Percentiles rank a stretch among this genome's conserved stretches.
Evolutionary conservation across 2,113 vertebrate species (phyloP).

Genomic region (Stigmatopora argus): DNA sequence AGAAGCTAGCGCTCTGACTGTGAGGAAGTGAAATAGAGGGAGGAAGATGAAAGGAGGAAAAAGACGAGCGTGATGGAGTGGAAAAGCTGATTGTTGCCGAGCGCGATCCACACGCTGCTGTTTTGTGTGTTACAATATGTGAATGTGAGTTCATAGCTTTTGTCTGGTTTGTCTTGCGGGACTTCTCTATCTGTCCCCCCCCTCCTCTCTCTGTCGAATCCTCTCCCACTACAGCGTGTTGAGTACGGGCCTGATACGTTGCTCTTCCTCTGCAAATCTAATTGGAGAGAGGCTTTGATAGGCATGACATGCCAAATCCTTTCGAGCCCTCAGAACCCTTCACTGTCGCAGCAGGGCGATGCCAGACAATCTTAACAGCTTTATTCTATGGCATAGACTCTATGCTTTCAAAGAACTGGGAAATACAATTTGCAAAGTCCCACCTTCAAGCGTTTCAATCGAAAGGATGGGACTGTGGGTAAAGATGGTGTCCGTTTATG

Average conservation of each 20-base stretch:
- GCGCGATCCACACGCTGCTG: slow-evolving; percentile 32
- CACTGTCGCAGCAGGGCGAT: slow-evolving; percentile 29
- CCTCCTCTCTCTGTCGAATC: slow-evolving; percentile 31
- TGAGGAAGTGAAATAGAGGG: slow-evolving; percentile 29
- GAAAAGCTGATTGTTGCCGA: slow-evolving; percentile 49
- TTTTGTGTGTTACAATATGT: slow-evolving; percentile 21
- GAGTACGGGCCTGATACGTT: slow-evolving; percentile 52
- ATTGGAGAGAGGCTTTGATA: slow-evolving; percentile 64
- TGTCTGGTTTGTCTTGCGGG: slow-evolving; percentile 47
- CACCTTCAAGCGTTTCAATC: neutral
- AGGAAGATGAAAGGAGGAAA: slow-evolving; percentile 51
- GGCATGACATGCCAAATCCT: slow-evolving; percentile 66
- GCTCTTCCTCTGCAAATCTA: slow-evolving; percentile 62
- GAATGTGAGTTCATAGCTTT: slow-evolving; percentile 41
- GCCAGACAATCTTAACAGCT: slow-evolving; percentile 21
- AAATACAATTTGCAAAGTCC: neutral
- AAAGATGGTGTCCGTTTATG: neutral
- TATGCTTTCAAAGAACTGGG: slow-evolving; percentile 12
- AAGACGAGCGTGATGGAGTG: slow-evolving; percentile 58
- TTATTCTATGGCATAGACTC: neutral
- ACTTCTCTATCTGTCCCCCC: slow-evolving; percentile 19
- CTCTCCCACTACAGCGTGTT: slow-evolving; percentile 58
- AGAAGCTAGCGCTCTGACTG: slow-evolving; percentile 20
- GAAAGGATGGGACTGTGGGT: neutral
- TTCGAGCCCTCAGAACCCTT: slow-evolving; percentile 40